Evolutionary conservation across 1,140 invertebrate genomes (phyloP).

Genomic region (Lepidurus arcticus): DNA sequence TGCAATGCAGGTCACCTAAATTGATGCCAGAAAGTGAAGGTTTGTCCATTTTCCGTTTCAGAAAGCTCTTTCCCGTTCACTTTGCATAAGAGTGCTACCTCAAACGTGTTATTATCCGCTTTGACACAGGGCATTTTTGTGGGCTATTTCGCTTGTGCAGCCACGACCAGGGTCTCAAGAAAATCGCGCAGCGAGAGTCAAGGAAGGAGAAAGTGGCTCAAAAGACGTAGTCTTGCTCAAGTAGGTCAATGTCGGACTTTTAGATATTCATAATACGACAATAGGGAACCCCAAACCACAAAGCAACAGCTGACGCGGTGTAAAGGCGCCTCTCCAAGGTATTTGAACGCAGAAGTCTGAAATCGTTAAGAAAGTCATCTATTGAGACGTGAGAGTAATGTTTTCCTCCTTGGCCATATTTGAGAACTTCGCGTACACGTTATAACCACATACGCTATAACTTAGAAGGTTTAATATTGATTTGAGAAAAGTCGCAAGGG

Average conservation of each 20-base stretch:
- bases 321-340: no score
- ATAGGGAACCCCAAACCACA: neutral
- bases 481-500: no score
- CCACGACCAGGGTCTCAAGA: neutral
- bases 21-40: neutral
- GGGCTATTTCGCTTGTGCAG: neutral
- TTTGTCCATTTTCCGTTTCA: neutral
- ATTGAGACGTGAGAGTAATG: no score
- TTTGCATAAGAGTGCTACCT: neutral
- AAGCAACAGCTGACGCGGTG: neutral
- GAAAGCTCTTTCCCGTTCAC: neutral
- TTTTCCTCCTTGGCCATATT: no score
- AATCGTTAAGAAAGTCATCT: no score
- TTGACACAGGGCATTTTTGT: neutral
- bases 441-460: no score
- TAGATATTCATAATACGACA: neutral
- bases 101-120: neutral
- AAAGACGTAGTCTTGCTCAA: neutral
- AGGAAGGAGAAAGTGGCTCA: conserved; percentile 5
- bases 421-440: no score
- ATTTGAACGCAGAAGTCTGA: no score
- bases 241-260: conserved; percentile 7
- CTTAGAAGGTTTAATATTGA: no score
- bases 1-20: neutral
- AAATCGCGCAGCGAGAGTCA: neutral